Evolutionary conservation across 2,113 vertebrate genomes (phyloP), one percentile per base, ranked within the genome.

Genomic region (Zosterops hypoxanthus): DNA sequence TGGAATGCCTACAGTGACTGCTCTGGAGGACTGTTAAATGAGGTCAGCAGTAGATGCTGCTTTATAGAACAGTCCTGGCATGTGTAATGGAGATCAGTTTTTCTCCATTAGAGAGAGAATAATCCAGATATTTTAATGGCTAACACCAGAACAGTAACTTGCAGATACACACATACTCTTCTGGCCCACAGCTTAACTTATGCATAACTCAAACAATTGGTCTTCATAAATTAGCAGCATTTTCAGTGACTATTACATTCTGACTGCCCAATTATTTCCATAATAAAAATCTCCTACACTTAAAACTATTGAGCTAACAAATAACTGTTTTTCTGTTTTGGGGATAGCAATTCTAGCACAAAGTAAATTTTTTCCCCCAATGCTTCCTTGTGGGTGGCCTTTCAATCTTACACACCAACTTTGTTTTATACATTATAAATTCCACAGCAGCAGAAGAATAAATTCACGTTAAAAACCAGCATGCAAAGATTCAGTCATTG

Each of bases 21-120:
- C 94, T 94, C 81, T 76, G 82, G 70, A 96, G 92, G 29, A 83
- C 92, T 95, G 84, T 92, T 96, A 96, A 92, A 96, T 95, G 92
- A 96, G 75, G 75, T 95, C 95, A 94, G 81, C 87, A 91, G 86
- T 84, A 73, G 84, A 70, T 83, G 82, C 71, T 90, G 70, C 50
- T 86, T 97, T 96, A 97, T 88, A 72, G 89, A 84, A 52, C 29
- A 66, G 76, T 52, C 29, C 64, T 95, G 96, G 91, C 89, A 60
- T 75, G 20, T 80, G 82, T 57, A 88, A 36, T 0, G 0, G 52
- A 84, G 42, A 81, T 80, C 36, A 91, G 44, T 61, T 90, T 93
- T 82, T 89, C 84, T 92, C 88, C 73, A 16, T 41, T 33, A 80
- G 44, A 84, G 65, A 73, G 50, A 84, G 78, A 93, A 86, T 82